Evolutionary conservation across 2,797 vertebrate genomes (phyloP).

Genomic region (Enoplosus armatus): DNA sequence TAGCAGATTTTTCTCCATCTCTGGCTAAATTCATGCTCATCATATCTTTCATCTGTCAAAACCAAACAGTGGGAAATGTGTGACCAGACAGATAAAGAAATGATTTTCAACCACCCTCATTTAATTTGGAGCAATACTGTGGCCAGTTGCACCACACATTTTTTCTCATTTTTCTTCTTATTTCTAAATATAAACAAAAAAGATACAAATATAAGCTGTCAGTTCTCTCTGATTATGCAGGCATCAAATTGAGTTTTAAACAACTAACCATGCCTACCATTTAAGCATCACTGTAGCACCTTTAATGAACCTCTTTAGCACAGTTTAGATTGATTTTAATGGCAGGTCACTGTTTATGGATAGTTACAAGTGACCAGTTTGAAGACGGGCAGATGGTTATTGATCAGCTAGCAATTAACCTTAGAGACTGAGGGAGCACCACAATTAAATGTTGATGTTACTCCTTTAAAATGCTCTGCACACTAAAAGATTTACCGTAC

Average conservation of each 20-base stretch:
- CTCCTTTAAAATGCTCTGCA: background rate
- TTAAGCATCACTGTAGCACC: background rate
- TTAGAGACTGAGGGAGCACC: background rate
- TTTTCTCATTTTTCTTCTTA: background rate
- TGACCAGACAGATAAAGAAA: constrained; percentile 21
- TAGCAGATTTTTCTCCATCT: background rate
- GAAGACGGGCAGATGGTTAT: background rate
- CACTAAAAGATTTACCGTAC: background rate
- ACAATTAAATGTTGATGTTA: background rate
- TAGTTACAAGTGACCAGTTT: background rate
- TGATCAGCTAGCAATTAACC: constrained; percentile 24
- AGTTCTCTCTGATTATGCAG: background rate
- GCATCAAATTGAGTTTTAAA: background rate
- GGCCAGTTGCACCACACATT: background rate
- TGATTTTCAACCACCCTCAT: background rate
- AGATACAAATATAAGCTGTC: no score
- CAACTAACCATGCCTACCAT: no score
- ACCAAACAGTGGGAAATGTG: constrained; percentile 22
- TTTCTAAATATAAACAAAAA: constrained; percentile 18
- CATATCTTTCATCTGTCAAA: constrained; percentile 18
- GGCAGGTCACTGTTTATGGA: background rate
- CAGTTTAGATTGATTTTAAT: constrained; percentile 1
- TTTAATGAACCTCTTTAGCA: background rate
- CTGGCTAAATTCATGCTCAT: constrained; percentile 5
- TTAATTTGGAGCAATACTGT: constrained; percentile 1